These are phyloP conservation scores for Atta colombica DNA, from an alignment of 1,140 invertebrate genomes.

Conservation along the genomic window DNA sequence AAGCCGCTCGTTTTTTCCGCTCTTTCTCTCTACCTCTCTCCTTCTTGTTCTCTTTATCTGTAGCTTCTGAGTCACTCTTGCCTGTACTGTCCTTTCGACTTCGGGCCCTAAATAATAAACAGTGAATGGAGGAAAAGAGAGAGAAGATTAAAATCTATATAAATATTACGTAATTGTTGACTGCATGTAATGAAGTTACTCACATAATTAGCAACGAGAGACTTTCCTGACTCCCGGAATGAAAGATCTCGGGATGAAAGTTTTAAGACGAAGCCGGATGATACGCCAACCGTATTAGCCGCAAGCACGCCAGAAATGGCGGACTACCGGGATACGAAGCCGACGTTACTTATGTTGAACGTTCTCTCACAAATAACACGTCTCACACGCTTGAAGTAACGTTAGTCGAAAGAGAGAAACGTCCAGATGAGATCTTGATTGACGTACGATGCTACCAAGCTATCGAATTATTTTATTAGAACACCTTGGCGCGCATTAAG, in stretches of 20 bases:
- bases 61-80: conserved; percentile 87
- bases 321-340: conserved; percentile 38
- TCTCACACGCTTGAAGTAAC: not conserved
- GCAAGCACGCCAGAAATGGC: conserved; percentile 64
- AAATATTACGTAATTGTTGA: not conserved
- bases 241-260: not conserved
- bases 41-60: conserved; percentile 91
- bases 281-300: not conserved
- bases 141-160: not conserved
- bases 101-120: conserved; percentile 86
- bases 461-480: not conserved
- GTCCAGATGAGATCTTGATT: not conserved
- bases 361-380: not conserved
- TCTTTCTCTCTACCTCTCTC: conserved; percentile 88
- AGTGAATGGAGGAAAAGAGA: not conserved
- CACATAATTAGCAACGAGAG: conserved; percentile 47
- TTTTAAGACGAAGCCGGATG: conserved; percentile 22
- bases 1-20: conserved; percentile 90
- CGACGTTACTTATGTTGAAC: not conserved
- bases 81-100: conserved; percentile 87
- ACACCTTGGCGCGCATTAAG: not conserved
- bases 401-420: not conserved
- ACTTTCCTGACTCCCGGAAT: not conserved
- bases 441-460: not conserved
- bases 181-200: conserved; percentile 26